Conservation (phyloP, 2,113 vertebrate species). For the Ctenodactylus gundi region DNA sequence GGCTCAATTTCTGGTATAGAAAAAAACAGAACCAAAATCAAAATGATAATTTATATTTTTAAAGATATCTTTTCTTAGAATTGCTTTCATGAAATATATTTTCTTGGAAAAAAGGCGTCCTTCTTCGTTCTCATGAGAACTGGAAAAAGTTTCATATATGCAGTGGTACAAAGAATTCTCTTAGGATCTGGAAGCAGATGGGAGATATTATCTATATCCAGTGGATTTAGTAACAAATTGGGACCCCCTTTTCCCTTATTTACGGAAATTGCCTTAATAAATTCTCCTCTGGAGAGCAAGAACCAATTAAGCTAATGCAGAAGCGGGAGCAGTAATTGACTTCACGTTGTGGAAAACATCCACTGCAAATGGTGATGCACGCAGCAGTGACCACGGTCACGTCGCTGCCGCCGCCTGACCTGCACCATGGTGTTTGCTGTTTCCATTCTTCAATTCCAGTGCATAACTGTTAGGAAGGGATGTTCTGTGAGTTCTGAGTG, state of each 20-base stretch:
- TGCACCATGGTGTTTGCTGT: background rate
- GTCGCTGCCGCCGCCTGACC: background rate
- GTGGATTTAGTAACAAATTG: constrained; percentile 41
- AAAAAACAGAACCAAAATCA: too few relatives aligned
- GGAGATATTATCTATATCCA: background rate
- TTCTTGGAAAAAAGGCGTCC: background rate
- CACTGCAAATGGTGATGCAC: background rate
- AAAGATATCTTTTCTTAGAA: constrained; percentile 21
- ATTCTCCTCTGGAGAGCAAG: constrained; percentile 69
- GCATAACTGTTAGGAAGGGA: background rate
- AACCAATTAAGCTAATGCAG: constrained; percentile 65
- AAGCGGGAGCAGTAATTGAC: constrained; percentile 57
- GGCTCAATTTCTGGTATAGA: too few relatives aligned
- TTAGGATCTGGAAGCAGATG: background rate
- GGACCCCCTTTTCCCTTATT: constrained; percentile 59
- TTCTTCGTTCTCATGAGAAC: background rate
- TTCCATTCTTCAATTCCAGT: background rate
- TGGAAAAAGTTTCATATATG: background rate
- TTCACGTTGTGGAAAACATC: constrained; percentile 55
- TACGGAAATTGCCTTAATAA: constrained; percentile 68
- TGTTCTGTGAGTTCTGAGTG: background rate
- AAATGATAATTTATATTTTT: background rate
- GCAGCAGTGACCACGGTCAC: background rate
- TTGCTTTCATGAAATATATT: background rate
- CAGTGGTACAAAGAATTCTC: background rate